phyloP scores from a whole-genome alignment of 2,797 vertebrate genomes.

The Brachyalestes nurse region DNA sequence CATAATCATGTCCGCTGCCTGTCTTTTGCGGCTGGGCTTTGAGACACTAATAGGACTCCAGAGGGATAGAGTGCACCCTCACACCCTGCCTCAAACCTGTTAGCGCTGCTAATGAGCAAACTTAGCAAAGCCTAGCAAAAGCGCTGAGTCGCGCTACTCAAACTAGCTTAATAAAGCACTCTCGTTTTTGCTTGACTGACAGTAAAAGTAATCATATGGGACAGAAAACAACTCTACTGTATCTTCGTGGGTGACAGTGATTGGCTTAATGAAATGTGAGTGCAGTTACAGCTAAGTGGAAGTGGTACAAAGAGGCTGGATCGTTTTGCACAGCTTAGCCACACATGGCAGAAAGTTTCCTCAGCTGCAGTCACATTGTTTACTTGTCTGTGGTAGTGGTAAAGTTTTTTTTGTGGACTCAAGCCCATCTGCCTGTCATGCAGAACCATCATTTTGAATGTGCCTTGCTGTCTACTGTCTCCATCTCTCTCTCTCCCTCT shows the following conservation, averaged over 20 bases:
- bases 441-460: constrained; percentile 74
- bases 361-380: constrained; percentile 68
- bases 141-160: constrained; percentile 84
- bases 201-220: constrained; percentile 87
- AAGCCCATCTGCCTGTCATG: constrained; percentile 80
- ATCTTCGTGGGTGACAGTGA: constrained; percentile 75
- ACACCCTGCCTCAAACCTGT: constrained; percentile 80
- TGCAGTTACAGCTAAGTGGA: constrained; percentile 72
- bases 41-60: constrained; percentile 81
- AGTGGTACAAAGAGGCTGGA: constrained; percentile 75
- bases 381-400: constrained; percentile 59
- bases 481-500: constrained; percentile 24
- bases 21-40: constrained; percentile 68
- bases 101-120: constrained; percentile 86
- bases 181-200: constrained; percentile 79
- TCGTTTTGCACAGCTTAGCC: constrained; percentile 64
- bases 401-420: constrained; percentile 71
- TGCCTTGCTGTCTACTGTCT: constrained; percentile 52
- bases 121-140: constrained; percentile 82
- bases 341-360: constrained; percentile 72
- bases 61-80: constrained; percentile 76
- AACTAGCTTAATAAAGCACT: constrained; percentile 77
- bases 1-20: constrained; percentile 61
- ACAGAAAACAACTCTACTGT: constrained; percentile 82
- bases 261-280: constrained; percentile 79